Percentiles rank a stretch among this genome's conserved stretches.
phyloP scores from a whole-genome alignment of 2,113 vertebrate species.

The Guaruba guarouba region DNA sequence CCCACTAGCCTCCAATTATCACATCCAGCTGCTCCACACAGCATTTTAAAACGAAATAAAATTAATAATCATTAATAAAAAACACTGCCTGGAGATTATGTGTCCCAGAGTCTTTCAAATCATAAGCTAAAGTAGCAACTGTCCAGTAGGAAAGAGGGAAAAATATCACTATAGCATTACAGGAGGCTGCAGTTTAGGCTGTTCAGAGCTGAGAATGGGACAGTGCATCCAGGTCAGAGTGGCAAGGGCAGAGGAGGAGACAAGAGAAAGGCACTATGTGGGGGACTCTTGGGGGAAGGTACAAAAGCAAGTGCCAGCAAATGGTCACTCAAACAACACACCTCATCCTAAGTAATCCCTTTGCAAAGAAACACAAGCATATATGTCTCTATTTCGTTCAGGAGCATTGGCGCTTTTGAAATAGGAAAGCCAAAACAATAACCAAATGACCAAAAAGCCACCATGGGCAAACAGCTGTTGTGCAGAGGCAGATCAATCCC shows the following conservation, averaged over 20 bases:
- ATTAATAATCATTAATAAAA: neutral
- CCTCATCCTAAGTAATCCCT: neutral
- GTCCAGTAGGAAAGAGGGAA: neutral
- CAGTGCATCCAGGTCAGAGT: fast-evolving
- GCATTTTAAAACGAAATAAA: neutral
- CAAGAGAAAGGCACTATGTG: neutral
- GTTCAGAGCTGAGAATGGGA: neutral
- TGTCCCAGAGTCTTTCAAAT: neutral
- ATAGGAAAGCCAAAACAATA: neutral
- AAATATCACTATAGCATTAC: neutral
- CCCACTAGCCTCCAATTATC: neutral
- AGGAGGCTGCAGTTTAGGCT: neutral
- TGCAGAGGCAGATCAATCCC: neutral
- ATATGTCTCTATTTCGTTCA: neutral
- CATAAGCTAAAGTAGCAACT: neutral
- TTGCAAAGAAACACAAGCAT: neutral
- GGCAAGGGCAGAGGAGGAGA: neutral
- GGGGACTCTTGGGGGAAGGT: neutral
- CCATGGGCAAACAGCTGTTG: fast-evolving
- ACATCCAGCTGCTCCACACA: neutral
- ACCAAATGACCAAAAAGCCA: neutral
- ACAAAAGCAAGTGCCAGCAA: neutral
- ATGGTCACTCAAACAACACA: neutral
- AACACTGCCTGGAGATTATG: neutral
- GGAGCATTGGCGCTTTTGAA: neutral